Evolutionary conservation across 2,888 invertebrate genomes (phyloP).

Genomic region (Aphrophora alni): DNA sequence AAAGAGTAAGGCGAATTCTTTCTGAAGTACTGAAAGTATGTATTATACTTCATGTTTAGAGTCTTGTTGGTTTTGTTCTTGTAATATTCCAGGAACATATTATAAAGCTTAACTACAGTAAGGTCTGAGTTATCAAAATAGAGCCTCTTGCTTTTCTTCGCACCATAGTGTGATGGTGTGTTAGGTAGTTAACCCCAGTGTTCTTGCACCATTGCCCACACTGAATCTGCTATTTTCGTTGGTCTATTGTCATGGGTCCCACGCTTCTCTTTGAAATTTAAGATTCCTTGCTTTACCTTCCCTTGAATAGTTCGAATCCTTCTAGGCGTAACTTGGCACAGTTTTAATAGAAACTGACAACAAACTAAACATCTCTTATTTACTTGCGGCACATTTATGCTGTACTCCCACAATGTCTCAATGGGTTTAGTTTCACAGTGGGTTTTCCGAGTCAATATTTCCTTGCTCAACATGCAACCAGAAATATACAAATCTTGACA

Average conservation of each 20-base stretch:
- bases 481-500: too few relatives aligned
- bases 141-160: conserved; percentile 16
- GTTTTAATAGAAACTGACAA: background rate
- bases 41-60: conserved; percentile 20
- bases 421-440: too few relatives aligned
- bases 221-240: background rate
- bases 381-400: background rate
- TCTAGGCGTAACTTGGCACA: conserved; percentile 11
- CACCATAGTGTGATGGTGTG: background rate
- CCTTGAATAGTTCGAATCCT: conserved; percentile 31
- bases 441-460: too few relatives aligned
- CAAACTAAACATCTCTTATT: conserved; percentile 18
- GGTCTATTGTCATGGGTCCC: conserved; percentile 6
- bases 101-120: conserved; percentile 4
- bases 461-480: too few relatives aligned
- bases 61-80: conserved; percentile 11
- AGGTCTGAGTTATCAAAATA: conserved; percentile 27
- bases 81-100: conserved; percentile 15
- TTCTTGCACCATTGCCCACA: conserved; percentile 10
- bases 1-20: conserved; percentile 32
- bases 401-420: too few relatives aligned
- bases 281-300: conserved; percentile 12
- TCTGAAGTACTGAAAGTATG: conserved; percentile 19
- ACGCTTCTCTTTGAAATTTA: conserved; percentile 17
- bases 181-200: background rate